Base-by-base conservation (phyloP, 1,140 invertebrate genomes). In the Matsumurasca onukii region DNA sequence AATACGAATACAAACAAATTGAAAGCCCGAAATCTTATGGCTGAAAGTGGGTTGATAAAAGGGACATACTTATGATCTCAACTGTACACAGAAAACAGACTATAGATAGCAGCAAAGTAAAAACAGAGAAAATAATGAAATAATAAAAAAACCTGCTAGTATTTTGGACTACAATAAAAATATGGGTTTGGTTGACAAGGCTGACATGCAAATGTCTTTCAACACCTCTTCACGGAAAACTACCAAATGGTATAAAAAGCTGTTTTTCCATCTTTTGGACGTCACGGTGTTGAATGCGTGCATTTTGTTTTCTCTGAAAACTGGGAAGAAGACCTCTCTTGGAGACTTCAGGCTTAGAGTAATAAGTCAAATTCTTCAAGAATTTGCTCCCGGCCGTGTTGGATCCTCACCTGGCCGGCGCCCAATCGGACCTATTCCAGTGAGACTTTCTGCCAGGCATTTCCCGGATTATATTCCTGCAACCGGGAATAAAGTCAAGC, bases 211-310 rank as follows among this genome's bases (percentile, higher is more conserved):
- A 45, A 69, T 76, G n/a, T 75, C 70, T 27, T 71, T 71, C 0
- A 74, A 77, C 62, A 51, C 72, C 29, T 73, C 71, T 49, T 70
- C 76, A 62, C 70, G 76, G 34, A 79, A 78, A 75, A 68, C 73
- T 17, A 55, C 73, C n/a, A 79, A 78, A 69, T 78, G 79, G 78
- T 74, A 79, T 71, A 77, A 79, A 72, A 80, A 78, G 62, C 71
- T 70, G 55, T 74, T 75, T 65, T 76, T 76, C 29, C 72, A 76
- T 70, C 59, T 76, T 49, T 0, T 76, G 12, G 74, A 76, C 59
- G 57, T 61, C 2, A 15, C 57, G 5, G 30, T 61, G 24, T 22
- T 24, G n/a, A 45, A 65, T 65, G 3, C 39, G 13, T 22, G 15
- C 3, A 17, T 45, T 20, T 48, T 65, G 25, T 15, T 45, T 9